A percentile compares a stretch with the other conserved stretches of the same genome.
Conservation (phyloP, 2,113 vertebrate species). For the Miniopterus natalensis region DNA sequence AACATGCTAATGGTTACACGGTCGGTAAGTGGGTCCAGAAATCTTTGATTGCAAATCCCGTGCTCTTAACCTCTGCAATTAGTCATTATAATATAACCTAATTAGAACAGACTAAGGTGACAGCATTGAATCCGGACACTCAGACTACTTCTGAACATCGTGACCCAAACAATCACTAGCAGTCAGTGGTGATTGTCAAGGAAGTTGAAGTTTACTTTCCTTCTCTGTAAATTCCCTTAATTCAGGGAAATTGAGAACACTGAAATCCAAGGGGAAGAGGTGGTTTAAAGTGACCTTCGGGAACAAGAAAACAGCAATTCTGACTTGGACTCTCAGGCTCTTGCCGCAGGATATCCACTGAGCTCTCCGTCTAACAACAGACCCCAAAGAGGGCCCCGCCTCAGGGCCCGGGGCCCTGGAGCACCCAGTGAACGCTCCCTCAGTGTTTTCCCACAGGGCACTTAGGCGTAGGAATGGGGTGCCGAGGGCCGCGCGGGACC, state of each 20-base stretch:
- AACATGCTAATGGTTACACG: not conserved
- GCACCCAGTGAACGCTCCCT: not conserved
- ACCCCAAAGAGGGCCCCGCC: not conserved
- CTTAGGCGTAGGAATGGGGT: not conserved
- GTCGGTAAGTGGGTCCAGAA: not conserved
- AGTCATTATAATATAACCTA: not conserved
- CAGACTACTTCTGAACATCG: conserved; percentile 14
- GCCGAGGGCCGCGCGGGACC: not conserved
- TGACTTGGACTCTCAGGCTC: not conserved
- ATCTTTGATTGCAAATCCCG: not conserved
- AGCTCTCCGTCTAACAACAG: not conserved
- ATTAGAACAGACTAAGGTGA: not conserved
- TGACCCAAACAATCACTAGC: not conserved
- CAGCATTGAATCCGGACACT: not conserved
- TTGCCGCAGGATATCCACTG: not conserved
- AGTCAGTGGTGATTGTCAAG: not conserved
- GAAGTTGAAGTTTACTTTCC: not conserved
- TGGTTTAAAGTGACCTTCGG: not conserved
- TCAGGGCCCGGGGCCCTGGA: not conserved
- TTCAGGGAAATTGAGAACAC: conserved; percentile 35
- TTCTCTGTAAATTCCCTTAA: conserved; percentile 18
- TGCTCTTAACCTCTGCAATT: not conserved
- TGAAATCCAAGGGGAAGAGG: not conserved
- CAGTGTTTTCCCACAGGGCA: not conserved
- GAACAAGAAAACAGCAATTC: not conserved